phyloP scores from a whole-genome alignment of 2,797 vertebrate genomes.

The Eidolon dupreanum region DNA sequence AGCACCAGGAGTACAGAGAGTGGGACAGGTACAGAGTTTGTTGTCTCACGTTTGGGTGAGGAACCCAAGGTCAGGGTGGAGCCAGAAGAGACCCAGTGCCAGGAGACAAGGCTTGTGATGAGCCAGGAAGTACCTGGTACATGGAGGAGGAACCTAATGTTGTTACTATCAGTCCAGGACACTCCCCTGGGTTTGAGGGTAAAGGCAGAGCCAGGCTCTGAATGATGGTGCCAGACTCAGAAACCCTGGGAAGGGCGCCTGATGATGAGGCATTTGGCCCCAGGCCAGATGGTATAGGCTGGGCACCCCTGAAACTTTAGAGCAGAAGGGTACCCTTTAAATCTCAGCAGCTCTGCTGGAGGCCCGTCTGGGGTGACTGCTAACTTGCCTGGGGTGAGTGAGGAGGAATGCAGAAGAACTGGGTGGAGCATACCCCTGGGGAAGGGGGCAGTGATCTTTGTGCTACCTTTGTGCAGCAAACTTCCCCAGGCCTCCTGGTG shows the following conservation, averaged over 20 bases:
- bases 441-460: not conserved
- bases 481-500: not conserved
- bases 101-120: slow-evolving; percentile 8
- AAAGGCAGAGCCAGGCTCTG: not conserved
- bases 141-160: not conserved
- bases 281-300: not conserved
- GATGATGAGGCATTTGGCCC: not conserved
- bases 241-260: not conserved
- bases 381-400: not conserved
- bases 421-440: not conserved
- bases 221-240: not conserved
- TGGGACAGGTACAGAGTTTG: not conserved
- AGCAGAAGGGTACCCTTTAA: not conserved
- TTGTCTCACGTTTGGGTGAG: not conserved
- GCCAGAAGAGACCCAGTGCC: not conserved
- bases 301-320: not conserved
- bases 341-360: not conserved
- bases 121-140: not conserved
- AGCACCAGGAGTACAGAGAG: not conserved
- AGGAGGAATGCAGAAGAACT: slow-evolving; percentile 36
- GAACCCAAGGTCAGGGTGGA: not conserved
- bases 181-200: not conserved
- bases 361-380: not conserved
- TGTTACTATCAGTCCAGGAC: not conserved
- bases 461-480: not conserved